Base-by-base conservation (phyloP, 1,140 invertebrate genomes). In the Pentalonia nigronervosa region DNA sequence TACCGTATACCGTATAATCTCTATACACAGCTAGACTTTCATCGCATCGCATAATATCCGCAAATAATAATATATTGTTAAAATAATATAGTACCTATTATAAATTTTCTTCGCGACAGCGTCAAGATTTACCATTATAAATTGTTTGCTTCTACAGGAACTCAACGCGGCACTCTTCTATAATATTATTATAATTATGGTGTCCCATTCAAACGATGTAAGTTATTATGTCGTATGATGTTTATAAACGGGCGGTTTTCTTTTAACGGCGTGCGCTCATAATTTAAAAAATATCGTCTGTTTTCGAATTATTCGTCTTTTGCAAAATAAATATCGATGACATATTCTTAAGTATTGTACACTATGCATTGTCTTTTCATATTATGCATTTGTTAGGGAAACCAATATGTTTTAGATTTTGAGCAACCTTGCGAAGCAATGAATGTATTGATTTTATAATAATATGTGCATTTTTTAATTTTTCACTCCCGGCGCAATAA, bases 1-100 rank as follows among this genome's bases (percentile, higher is more conserved):
- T 60, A 60, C 9, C 4, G 21, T 53, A 53, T 53, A 53, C 21
- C 21, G 21, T 53, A 53, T 7, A 3, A 6, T 6, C 20, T 21
- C 23, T 7, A 17, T n/a, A n/a, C 60, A 30, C n/a, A n/a, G 4
- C 14, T n/a, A n/a, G 11, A 14, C 60, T n/a, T 76, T 76, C 30
- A 76, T 76, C 14, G 60, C 6, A 76, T 14, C 14, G 30, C 17
- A 34, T 34, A 76, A 34, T 34, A 76, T 76, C 60, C 60, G 4
- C 60, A 76, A 76, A 76, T 76, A 76, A 76, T 76, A 76, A n/a
- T 76, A 76, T 76, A 76, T 76, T 76, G n/a, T 76, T 34, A 41
- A 41, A 41, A 76, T 76, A 76, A 76, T 76, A 76, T 76, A 6
- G 60, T 76, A 76, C 60, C 30, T 76, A 76, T 76, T 76, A 76